Conservation (phyloP, 2,888 invertebrate genomes). For the Schizotus pectinicornis region DNA sequence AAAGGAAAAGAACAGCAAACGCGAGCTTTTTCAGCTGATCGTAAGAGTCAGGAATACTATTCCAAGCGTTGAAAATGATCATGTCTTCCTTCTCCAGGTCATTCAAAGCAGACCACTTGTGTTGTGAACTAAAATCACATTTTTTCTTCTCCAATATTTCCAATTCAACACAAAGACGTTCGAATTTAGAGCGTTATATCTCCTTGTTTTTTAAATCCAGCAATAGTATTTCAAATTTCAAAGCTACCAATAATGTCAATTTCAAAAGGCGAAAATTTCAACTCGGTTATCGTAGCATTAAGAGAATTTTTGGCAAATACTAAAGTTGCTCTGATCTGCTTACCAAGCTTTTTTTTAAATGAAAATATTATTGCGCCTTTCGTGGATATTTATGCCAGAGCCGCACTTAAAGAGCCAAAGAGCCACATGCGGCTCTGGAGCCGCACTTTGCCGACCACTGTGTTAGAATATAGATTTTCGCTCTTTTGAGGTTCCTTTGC, state of each 20-base stretch:
- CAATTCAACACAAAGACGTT: conserved; percentile 53
- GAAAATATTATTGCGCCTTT: too few species aligned
- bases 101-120: conserved; percentile 40
- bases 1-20: conserved; percentile 33
- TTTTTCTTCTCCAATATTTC: conserved; percentile 45
- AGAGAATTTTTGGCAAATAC: conserved; percentile 40
- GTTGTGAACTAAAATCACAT: conserved; percentile 38
- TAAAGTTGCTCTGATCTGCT: conserved; percentile 42
- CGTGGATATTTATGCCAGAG: too few species aligned
- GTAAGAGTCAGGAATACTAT: conserved; percentile 20
- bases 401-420: too few species aligned
- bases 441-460: too few species aligned
- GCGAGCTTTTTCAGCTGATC: conserved; percentile 30
- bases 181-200: too few species aligned
- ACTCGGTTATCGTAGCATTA: conserved; percentile 36
- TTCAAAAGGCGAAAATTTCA: conserved; percentile 32
- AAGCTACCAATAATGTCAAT: conserved; percentile 41
- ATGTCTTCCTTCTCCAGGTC: conserved; percentile 23
- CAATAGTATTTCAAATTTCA: conserved; percentile 45
- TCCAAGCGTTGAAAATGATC: too few species aligned
- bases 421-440: too few species aligned
- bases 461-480: too few species aligned
- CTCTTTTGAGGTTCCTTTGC: too few species aligned
- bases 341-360: too few species aligned
- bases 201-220: conserved; percentile 46